Base-by-base conservation (phyloP, 23 tunicate species). In the Aplidium turbinatum region DNA sequence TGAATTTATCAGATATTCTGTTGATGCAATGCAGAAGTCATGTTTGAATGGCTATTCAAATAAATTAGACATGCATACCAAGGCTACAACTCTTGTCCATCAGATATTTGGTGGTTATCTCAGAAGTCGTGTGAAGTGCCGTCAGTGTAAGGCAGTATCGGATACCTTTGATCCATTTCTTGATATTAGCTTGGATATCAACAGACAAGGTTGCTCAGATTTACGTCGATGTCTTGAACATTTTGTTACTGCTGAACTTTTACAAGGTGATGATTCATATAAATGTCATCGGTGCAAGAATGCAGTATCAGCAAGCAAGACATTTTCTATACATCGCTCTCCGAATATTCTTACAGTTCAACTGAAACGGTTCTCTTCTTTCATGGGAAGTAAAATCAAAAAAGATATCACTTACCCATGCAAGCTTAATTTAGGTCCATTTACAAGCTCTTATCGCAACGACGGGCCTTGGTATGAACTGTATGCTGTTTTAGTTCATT, bases 401-500 rank as follows among this genome's bases (percentile, higher is more conserved):
- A 67, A 71, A n/a, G 88, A 80, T 20, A 66, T 94, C 1, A 24
- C 73, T 6, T 94, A 86, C 66, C 99, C 99, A 4, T 87, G 85
- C 21, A 87, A 87, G 52, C 75, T 94, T 1, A 87, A 94, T 58
- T n/a, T 94, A 22, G 78, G 77, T 4, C 85, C 86, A 20, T 84
- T 78, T 31, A 91, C 79, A 92, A 91, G 97, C 63, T 32, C 77
- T 3, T 87, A 48, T 9, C 56, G 46, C 38, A 75, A 52, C 19
- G 32, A 45, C 4, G 60, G 28, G 24, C 50, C 68, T 19, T 73
- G 81, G 80, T 94, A 94, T 78, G 95, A 94, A 42, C 83, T 94
- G 63, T 94, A 94, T 78, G 99, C 95, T 18, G 94, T 94, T 35
- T 60, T 94, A 51, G 99, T 94, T 19, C 99, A 94, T 76, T 86